A percentile compares a stretch with the other conserved stretches of the same genome.
phyloP scores from a whole-genome alignment of 2,113 vertebrate genomes.

The Cromileptes altivelis region DNA sequence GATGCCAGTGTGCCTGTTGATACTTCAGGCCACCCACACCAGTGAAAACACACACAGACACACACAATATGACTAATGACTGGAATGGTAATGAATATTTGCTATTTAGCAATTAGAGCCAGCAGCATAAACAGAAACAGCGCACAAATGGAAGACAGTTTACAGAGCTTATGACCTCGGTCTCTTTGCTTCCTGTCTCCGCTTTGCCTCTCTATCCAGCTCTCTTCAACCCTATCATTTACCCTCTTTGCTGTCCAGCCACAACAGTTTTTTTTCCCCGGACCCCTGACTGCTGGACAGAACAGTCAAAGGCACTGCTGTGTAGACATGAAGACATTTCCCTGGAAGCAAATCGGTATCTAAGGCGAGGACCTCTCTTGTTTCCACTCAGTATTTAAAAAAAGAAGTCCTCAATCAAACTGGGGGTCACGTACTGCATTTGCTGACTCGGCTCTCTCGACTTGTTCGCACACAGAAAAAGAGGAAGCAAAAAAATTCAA shows the following conservation, averaged over 20 bases:
- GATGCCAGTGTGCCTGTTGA: conserved; percentile 4
- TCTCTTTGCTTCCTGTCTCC: conserved; percentile 27
- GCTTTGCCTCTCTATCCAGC: conserved; percentile 38
- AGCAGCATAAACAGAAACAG: conserved; percentile 22
- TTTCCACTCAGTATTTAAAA: conserved; percentile 4
- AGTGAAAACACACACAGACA: conserved; percentile 22
- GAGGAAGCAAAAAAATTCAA: conserved; percentile 37
- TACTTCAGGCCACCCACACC: conserved; percentile 29
- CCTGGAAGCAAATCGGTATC: conserved; percentile 12
- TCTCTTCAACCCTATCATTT: conserved; percentile 54
- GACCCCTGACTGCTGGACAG: conserved; percentile 6
- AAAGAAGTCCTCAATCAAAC: conserved; percentile 49
- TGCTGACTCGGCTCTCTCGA: conserved; percentile 56
- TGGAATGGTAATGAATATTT: conserved; percentile 55
- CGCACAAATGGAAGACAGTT: conserved; percentile 43
- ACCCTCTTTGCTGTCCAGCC: conserved; percentile 37
- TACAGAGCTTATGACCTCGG: conserved; percentile 52
- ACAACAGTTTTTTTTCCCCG: background rate
- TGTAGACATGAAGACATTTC: conserved; percentile 36
- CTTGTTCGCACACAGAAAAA: conserved; percentile 35
- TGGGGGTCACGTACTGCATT: conserved; percentile 25
- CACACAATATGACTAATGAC: conserved; percentile 20
- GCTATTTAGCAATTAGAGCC: conserved; percentile 40
- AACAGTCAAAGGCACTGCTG: conserved; percentile 8
- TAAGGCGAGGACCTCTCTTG: conserved; percentile 1